phyloP scores from a whole-genome alignment of 2,888 invertebrate species.

The Drosophila mayaguana region DNA sequence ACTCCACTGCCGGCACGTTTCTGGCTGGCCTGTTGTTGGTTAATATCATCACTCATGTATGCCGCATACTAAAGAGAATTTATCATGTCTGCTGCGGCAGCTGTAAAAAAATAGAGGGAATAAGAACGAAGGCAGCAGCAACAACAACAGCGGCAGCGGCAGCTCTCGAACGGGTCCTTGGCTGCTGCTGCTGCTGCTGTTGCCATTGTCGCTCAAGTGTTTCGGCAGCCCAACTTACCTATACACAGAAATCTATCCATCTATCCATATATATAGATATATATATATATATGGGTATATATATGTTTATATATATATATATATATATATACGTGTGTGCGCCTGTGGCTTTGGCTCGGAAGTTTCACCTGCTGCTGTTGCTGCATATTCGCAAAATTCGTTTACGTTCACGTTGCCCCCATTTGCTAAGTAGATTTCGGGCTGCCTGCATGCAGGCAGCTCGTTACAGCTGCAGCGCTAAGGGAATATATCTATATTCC shows the following conservation, averaged over 20 bases:
- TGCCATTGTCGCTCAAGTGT: conserved; percentile 74
- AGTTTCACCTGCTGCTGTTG: conserved; percentile 45
- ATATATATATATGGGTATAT: not conserved
- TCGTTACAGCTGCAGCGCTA: conserved; percentile 65
- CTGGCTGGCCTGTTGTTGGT: conserved; percentile 64
- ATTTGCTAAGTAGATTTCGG: conserved; percentile 75
- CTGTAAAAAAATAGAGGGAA: conserved; percentile 25
- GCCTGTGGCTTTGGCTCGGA: conserved; percentile 30
- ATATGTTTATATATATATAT: not conserved
- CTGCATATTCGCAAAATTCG: conserved; percentile 74
- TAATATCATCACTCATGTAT: conserved; percentile 83
- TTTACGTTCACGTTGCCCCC: conserved; percentile 69
- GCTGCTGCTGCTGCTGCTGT: conserved; percentile 25
- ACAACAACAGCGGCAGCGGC: not conserved
- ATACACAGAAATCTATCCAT: conserved; percentile 23
- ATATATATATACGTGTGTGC: conserved; percentile 8
- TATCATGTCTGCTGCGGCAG: conserved; percentile 79
- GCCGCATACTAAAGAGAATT: conserved; percentile 82
- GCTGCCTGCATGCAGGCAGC: conserved; percentile 74
- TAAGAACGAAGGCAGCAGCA: not conserved
- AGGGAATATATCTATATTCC: conserved; percentile 42
- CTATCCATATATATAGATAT: conserved; percentile 1
- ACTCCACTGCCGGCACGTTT: conserved; percentile 12
- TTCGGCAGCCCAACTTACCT: conserved; percentile 42
- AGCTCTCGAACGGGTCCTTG: conserved; percentile 26